phyloP scores from a whole-genome alignment of 2,888 invertebrate species.

The Cantharis rustica region DNA sequence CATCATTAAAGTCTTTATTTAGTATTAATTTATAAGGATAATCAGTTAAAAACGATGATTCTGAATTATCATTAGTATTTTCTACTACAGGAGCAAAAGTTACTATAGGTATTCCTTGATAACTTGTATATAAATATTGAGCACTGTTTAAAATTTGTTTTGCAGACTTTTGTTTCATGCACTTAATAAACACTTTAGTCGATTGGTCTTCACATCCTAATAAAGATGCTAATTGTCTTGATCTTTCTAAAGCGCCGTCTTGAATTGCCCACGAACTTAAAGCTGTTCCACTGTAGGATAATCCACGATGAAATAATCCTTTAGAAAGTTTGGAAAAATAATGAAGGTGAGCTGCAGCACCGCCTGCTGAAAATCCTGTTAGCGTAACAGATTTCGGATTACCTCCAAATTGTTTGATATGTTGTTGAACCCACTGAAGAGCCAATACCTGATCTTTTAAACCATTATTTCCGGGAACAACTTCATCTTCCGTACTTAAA shows the following conservation, averaged over 20 bases:
- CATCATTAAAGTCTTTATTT: slow-evolving; percentile 63
- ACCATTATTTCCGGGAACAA: slow-evolving; percentile 2
- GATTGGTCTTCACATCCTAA: slow-evolving; percentile 65
- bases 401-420: slow-evolving; percentile 64
- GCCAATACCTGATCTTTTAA: slow-evolving; percentile 70
- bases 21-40: slow-evolving; percentile 67
- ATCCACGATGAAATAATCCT: slow-evolving; percentile 60
- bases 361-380: slow-evolving; percentile 71
- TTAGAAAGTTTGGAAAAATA: slow-evolving; percentile 64
- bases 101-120: not conserved
- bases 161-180: slow-evolving; percentile 64
- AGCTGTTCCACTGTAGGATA: slow-evolving; percentile 70
- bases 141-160: slow-evolving; percentile 60
- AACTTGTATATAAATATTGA: slow-evolving; percentile 30
- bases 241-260: slow-evolving; percentile 61
- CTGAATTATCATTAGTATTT: slow-evolving; percentile 46
- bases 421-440: slow-evolving; percentile 62
- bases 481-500: slow-evolving; percentile 5
- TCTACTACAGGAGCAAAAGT: slow-evolving; percentile 73
- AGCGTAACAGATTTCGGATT: slow-evolving; percentile 68
- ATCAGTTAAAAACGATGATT: slow-evolving; percentile 67
- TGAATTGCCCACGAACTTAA: slow-evolving; percentile 61
- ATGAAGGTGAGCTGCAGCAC: slow-evolving; percentile 72
- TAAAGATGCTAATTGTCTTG: slow-evolving; percentile 61
- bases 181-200: slow-evolving; percentile 63